These are phyloP conservation scores for Climacteris rufus DNA, from an alignment of 2,113 vertebrate species.

Conservation along the genomic window DNA sequence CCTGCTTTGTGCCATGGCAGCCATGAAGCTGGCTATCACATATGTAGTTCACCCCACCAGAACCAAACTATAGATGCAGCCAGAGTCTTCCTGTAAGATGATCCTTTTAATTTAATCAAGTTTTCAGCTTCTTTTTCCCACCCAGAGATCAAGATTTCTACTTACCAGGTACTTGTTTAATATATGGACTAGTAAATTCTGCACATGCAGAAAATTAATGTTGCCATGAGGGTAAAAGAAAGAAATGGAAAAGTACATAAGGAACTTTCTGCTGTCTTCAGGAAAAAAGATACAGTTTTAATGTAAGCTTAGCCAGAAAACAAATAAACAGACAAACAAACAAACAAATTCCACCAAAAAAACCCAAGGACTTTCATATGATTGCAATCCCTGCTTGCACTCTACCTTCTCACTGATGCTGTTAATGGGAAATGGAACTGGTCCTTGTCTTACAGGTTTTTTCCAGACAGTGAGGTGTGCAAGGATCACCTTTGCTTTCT, in stretches of 20 bases:
- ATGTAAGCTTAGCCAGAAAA: background rate
- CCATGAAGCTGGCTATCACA: background rate
- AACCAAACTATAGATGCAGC: background rate
- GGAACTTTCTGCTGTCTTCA: background rate
- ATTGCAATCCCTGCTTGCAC: background rate
- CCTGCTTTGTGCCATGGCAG: background rate
- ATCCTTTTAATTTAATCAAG: background rate
- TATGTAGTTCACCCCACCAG: fast-evolving
- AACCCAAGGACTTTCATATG: too few relatives aligned
- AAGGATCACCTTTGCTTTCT: background rate
- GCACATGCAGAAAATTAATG: background rate
- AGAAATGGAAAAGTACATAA: background rate
- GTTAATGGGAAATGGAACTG: background rate
- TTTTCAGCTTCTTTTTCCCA: background rate
- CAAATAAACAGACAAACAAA: too few relatives aligned
- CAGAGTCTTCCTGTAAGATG: background rate
- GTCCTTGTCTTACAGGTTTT: background rate
- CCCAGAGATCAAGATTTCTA: background rate
- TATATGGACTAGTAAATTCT: background rate
- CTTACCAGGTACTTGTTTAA: background rate
- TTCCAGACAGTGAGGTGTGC: background rate
- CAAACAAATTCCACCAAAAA: too few relatives aligned
- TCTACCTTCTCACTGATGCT: background rate
- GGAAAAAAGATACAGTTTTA: background rate
- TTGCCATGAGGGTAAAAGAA: background rate